These are phyloP conservation scores for Anisognathus igniventris DNA, from an alignment of 2,797 vertebrate species.

Conservation along the genomic window DNA sequence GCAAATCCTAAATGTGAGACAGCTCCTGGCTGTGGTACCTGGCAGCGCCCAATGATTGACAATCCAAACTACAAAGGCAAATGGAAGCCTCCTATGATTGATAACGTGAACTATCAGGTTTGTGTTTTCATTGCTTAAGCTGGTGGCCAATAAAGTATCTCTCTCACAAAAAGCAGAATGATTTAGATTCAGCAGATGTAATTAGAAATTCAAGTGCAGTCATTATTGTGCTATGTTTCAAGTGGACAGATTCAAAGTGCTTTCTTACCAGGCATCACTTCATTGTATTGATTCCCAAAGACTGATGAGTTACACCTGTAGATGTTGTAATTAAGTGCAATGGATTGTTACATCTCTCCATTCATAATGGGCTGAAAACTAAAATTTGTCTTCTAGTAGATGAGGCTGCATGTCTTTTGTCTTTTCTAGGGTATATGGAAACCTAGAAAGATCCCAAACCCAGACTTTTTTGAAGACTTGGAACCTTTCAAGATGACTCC, in stretches of 20 bases:
- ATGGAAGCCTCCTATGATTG: slow-evolving; percentile 97
- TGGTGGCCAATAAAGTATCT: neutral
- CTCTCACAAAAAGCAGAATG: neutral
- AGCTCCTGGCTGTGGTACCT: slow-evolving; percentile 90
- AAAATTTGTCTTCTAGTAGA: neutral
- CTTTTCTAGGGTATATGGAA: slow-evolving; percentile 92
- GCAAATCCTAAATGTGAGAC: slow-evolving; percentile 91
- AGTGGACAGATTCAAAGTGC: neutral
- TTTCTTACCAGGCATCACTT: neutral
- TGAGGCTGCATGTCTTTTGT: neutral
- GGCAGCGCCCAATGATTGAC: slow-evolving; percentile 91
- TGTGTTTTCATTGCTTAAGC: neutral
- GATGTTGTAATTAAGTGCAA: neutral
- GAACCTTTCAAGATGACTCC: slow-evolving; percentile 94
- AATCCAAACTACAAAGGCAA: slow-evolving; percentile 98
- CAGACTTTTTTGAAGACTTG: slow-evolving; percentile 94
- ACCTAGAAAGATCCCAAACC: slow-evolving; percentile 92
- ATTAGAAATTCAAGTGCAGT: neutral
- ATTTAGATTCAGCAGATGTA: neutral
- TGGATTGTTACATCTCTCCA: neutral
- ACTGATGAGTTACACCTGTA: neutral
- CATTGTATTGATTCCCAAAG: neutral
- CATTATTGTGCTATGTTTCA: neutral
- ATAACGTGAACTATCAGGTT: slow-evolving; percentile 98
- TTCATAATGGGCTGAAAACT: neutral